Conservation (phyloP, 1,140 invertebrate species). For the Drosophila melanogaster region Release_6_plus_ISO1_MT NT_037436.4:18913001-18913500, state of each 20-base stretch:
- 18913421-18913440: neutral
- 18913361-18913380: slow-evolving; percentile 1
- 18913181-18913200: neutral
- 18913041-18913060: slow-evolving; percentile 4
- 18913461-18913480: neutral
- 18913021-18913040: neutral
- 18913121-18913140: slow-evolving; percentile 4
- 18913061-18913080: slow-evolving; percentile 7
- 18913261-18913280: slow-evolving; percentile 2
- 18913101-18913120: slow-evolving; percentile 3
- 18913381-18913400: slow-evolving; percentile 1
- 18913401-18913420: slow-evolving; percentile 3
- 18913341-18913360: neutral
- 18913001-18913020: too few relatives aligned
- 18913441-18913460: neutral
- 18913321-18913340: slow-evolving; percentile 1
- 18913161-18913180: neutral
- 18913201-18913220: slow-evolving; percentile 5
- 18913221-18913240: neutral
- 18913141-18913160: neutral
- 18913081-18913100: slow-evolving; percentile 3
- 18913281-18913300: neutral
- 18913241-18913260: neutral
- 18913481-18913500: neutral
- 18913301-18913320: slow-evolving; percentile 4